These are phyloP conservation scores for Brachystomella parvula DNA, from an alignment of 1,140 invertebrate genomes.

Conservation along the genomic window DNA sequence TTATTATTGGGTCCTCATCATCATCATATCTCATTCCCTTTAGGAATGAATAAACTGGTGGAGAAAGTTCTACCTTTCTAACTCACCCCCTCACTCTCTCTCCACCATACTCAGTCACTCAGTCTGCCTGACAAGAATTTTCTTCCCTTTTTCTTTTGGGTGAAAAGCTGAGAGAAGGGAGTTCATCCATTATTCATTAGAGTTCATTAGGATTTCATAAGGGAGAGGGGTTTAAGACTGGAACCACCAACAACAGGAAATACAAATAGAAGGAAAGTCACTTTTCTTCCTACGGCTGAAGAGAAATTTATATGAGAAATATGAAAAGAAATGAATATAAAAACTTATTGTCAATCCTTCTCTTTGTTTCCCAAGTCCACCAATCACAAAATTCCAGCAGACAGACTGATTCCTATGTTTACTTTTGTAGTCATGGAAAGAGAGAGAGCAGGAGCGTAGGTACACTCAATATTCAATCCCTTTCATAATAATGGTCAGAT, in stretches of 20 bases:
- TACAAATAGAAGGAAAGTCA: background rate
- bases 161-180: constrained; percentile 1
- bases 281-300: background rate
- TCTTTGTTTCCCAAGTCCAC: no score
- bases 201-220: constrained; percentile 28
- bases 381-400: no score
- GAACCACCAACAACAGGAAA: background rate
- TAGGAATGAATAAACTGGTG: background rate
- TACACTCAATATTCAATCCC: no score
- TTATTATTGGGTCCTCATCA: constrained; percentile 18
- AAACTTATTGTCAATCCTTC: no score
- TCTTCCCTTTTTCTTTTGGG: background rate
- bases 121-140: background rate
- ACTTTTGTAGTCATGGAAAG: no score
- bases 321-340: background rate
- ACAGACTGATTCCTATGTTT: no score
- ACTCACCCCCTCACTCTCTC: no score
- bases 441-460: no score
- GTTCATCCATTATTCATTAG: constrained; percentile 25
- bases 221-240: background rate
- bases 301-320: background rate
- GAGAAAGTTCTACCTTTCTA: background rate
- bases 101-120: background rate
- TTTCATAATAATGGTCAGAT: no score
- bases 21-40: background rate